These are phyloP conservation scores for Cactoblastis cactorum DNA, from an alignment of 2,888 invertebrate species.

Conservation along the genomic window DNA sequence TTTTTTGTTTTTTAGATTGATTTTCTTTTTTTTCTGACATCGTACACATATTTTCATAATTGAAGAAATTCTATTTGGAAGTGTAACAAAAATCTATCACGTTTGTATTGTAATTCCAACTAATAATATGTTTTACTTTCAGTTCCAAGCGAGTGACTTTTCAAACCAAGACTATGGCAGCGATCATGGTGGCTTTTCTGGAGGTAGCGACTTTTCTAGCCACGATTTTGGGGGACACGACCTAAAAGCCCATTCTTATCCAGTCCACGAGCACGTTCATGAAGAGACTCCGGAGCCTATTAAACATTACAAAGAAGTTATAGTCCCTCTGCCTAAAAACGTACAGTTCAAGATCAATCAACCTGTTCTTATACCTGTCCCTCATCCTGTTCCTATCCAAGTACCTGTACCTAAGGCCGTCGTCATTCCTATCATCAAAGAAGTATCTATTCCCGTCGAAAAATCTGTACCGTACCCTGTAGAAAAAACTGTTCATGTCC, in stretches of 20 bases:
- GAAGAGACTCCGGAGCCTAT: slow-evolving; percentile 84
- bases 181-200: not conserved
- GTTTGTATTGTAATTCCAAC: too few relatives aligned
- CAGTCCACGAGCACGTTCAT: slow-evolving; percentile 82
- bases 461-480: slow-evolving; percentile 86
- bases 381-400: slow-evolving; percentile 84
- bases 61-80: too few relatives aligned
- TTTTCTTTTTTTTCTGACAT: too few relatives aligned
- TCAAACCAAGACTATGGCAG: slow-evolving; percentile 41
- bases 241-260: slow-evolving; percentile 68
- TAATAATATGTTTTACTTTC: slow-evolving; percentile 22
- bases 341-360: slow-evolving; percentile 79
- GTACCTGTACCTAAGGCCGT: slow-evolving; percentile 84
- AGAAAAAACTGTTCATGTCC: slow-evolving; percentile 82
- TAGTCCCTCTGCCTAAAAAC: slow-evolving; percentile 82
- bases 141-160: slow-evolving; percentile 64
- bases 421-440: slow-evolving; percentile 84
- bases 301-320: slow-evolving; percentile 83
- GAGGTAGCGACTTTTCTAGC: slow-evolving; percentile 19
- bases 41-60: too few relatives aligned
- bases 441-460: slow-evolving; percentile 84
- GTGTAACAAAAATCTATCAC: too few relatives aligned
- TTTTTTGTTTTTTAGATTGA: too few relatives aligned
- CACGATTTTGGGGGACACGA: slow-evolving; percentile 40
- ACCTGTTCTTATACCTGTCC: slow-evolving; percentile 77